phyloP scores from a whole-genome alignment of 1,140 invertebrate species.

The Drosophila ananassae region DNA sequence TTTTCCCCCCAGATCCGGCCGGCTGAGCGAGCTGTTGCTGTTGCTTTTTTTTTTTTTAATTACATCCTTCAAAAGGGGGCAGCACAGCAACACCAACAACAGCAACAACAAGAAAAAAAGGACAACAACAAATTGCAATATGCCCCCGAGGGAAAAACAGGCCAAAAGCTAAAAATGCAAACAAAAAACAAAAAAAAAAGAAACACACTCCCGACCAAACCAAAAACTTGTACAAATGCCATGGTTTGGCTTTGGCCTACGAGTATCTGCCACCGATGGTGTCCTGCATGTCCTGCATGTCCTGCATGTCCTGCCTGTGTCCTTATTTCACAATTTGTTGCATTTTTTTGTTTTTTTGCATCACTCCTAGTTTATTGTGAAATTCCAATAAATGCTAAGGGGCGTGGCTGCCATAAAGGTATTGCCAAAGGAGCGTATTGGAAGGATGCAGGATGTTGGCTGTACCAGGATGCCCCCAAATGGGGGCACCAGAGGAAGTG shows the following conservation, averaged over 20 bases:
- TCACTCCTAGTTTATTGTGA: slow-evolving; percentile 70
- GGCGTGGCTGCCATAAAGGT: slow-evolving; percentile 41
- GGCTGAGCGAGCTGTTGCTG: slow-evolving; percentile 52
- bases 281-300: not conserved
- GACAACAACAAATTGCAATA: not conserved
- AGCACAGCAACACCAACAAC: slow-evolving; percentile 26
- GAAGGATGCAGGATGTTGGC: not conserved
- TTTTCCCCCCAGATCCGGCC: slow-evolving; percentile 8
- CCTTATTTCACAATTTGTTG: not conserved
- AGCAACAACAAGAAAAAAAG: not conserved
- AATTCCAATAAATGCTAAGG: slow-evolving; percentile 73
- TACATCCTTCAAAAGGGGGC: slow-evolving; percentile 56
- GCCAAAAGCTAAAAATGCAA: slow-evolving; percentile 3
- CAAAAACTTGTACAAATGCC: slow-evolving; percentile 69
- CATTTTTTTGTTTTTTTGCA: not conserved
- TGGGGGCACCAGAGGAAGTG: slow-evolving; percentile 1
- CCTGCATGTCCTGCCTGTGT: not conserved
- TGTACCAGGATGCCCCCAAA: not conserved
- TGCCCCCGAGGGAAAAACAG: slow-evolving; percentile 22
- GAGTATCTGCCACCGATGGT: slow-evolving; percentile 22
- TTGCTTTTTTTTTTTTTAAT: slow-evolving; percentile 67
- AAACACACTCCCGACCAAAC: slow-evolving; percentile 39
- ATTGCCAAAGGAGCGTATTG: not conserved
- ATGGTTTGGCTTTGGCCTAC: slow-evolving; percentile 72
- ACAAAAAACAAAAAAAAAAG: not conserved